Evolutionary conservation across 2,113 vertebrate species (phyloP), one percentile per base, ranked within the genome.

Genomic region (Tenrec ecaudatus): DNA sequence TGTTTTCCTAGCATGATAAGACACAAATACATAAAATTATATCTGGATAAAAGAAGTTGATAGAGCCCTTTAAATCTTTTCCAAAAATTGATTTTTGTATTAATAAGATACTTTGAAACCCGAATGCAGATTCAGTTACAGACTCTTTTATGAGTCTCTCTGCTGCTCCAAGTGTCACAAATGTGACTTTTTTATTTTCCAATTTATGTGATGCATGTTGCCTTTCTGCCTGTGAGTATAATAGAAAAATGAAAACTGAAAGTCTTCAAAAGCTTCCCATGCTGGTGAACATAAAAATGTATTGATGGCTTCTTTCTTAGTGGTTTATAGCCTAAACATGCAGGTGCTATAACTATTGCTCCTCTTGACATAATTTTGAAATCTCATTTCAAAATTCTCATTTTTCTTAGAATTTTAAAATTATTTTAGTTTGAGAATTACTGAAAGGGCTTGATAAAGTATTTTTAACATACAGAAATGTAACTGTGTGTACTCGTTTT

Each of bases 121-220:
- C 22, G 33, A 93, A 88, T 90, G 25, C 23, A 95, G 27, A 95
- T 69, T 85, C 79, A 25, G 84, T 57, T 57, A 87, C 0, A 85
- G 57, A 83, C 80, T 82, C 53, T 80, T 81, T 94, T 93, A 71
- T 89, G 83, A 88, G 64, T 58, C 58, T 90, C 71, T 53, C 47
- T 94, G 69, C 60, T 89, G 14, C 36, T 93, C n/a, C 66, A 85
- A 82, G 80, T 81, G 53, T 84, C 77, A 90, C 31, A 22, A 84
- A 86, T 94, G 86, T 95, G 47, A 90, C 33, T 88, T 95, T 90
- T 87, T 86, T 94, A 80, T 92, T 93, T 96, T 93, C 88, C 89
- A 86, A n/a, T 71, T 96, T 83, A 95, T 82, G 16, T 88, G 38
- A 60, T 81, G 14, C 6, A 7, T 91, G 76, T 33, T 81, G 6